These are phyloP conservation scores for Sphaerophoria taeniata DNA, from an alignment of 2,888 invertebrate genomes.

Conservation along the genomic window DNA sequence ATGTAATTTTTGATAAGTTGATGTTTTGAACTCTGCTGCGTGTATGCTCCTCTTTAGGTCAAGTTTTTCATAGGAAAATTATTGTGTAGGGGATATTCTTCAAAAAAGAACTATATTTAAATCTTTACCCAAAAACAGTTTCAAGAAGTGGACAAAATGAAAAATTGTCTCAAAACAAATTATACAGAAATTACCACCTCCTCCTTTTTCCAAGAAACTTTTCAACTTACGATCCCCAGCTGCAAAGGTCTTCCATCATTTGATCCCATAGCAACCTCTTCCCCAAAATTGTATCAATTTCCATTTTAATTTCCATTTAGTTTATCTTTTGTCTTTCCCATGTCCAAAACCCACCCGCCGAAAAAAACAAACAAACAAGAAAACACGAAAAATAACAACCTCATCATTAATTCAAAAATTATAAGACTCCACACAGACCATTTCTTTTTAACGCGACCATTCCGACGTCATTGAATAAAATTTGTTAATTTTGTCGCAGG, in stretches of 20 bases:
- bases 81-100: not conserved
- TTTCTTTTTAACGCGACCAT: not conserved
- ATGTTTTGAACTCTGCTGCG: not conserved
- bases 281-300: constrained; percentile 22
- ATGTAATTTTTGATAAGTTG: constrained; percentile 26
- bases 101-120: not conserved
- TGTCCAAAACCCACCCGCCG: constrained; percentile 32
- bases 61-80: not conserved
- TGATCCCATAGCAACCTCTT: constrained; percentile 31
- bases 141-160: no score
- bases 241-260: constrained; percentile 24
- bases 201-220: not conserved
- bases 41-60: constrained; percentile 28
- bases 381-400: constrained; percentile 9
- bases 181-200: not conserved
- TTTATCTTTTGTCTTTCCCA: constrained; percentile 22
- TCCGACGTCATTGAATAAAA: constrained; percentile 32
- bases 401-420: constrained; percentile 57
- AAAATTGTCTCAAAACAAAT: not conserved
- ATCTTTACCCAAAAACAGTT: not conserved
- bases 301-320: constrained; percentile 32
- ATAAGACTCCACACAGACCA: constrained; percentile 41
- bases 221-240: not conserved
- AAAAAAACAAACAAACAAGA: constrained; percentile 12
- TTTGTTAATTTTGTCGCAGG: constrained; percentile 39